Conservation (phyloP, 1,140 invertebrate genomes). For the Acyrthosiphon pisum region DNA sequence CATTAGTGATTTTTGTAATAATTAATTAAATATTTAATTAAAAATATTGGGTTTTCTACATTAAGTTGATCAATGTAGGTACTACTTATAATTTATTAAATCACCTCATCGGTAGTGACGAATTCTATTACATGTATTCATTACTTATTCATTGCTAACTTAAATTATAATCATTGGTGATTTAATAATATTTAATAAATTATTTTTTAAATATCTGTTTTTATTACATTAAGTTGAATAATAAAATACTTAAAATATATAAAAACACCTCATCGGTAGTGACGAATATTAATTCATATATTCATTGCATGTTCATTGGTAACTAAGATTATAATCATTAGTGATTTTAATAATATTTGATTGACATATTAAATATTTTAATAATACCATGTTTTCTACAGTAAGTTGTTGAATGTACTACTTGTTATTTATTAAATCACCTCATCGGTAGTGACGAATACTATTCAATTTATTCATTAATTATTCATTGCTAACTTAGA, state of each 20-base stretch:
- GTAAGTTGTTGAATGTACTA: background rate
- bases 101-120: constrained; percentile 40
- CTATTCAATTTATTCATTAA: background rate
- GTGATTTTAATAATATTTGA: background rate
- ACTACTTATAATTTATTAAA: background rate
- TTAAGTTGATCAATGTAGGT: background rate
- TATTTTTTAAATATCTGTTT: no score
- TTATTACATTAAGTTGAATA: no score
- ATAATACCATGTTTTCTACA: background rate
- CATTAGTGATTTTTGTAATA: no score
- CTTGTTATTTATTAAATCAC: background rate
- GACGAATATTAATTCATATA: background rate
- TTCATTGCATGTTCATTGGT: constrained; percentile 19
- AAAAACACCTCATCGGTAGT: constrained; percentile 43
- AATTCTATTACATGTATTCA: background rate
- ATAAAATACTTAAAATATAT: background rate
- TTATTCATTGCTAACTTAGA: background rate
- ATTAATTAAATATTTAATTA: background rate
- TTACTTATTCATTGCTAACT: background rate
- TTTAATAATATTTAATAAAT: background rate
- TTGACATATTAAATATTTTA: background rate
- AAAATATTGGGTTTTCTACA: background rate
- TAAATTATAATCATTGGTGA: constrained; percentile 5
- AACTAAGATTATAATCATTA: constrained; percentile 1
- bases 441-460: constrained; percentile 34